phyloP scores from a whole-genome alignment of 2,113 vertebrate species.

The Larimichthys polyactis region DNA sequence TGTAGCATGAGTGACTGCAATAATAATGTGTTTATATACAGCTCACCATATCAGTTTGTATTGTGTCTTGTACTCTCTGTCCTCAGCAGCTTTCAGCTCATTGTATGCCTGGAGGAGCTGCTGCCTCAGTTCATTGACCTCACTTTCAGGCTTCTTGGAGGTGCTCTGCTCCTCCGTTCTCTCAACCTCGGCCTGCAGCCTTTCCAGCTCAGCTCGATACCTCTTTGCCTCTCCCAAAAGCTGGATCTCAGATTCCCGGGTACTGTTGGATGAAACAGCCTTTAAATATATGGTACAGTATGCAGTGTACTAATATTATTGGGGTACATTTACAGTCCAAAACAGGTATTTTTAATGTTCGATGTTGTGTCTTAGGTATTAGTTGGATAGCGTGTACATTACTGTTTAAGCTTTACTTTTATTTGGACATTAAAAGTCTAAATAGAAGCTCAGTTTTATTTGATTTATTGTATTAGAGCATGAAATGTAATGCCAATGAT shows the following conservation, averaged over 20 bases:
- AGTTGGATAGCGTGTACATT: background rate
- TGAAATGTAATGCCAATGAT: background rate
- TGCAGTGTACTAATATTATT: background rate
- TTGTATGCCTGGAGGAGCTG: slow-evolving; percentile 72
- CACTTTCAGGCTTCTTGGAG: slow-evolving; percentile 66
- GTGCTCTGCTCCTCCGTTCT: slow-evolving; percentile 54
- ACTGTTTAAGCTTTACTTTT: background rate
- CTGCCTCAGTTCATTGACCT: slow-evolving; percentile 74
- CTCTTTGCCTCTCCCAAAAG: slow-evolving; percentile 87
- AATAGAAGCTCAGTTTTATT: background rate
- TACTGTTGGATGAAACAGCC: slow-evolving; percentile 74
- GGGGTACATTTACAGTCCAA: background rate
- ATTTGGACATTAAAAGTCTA: background rate
- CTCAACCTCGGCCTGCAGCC: slow-evolving; percentile 74
- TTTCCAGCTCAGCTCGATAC: slow-evolving; percentile 81
- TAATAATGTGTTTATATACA: background rate
- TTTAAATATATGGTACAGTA: background rate
- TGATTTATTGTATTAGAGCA: background rate
- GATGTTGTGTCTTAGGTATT: background rate
- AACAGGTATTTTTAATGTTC: no score
- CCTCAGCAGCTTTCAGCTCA: slow-evolving; percentile 70
- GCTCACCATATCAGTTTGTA: slow-evolving; percentile 72
- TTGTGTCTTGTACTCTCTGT: slow-evolving; percentile 64
- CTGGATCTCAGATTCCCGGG: slow-evolving; percentile 88
- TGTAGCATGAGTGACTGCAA: background rate